Evolutionary conservation across 2,797 vertebrate species (phyloP).

Genomic region (Hapalemur alaotrensis): DNA sequence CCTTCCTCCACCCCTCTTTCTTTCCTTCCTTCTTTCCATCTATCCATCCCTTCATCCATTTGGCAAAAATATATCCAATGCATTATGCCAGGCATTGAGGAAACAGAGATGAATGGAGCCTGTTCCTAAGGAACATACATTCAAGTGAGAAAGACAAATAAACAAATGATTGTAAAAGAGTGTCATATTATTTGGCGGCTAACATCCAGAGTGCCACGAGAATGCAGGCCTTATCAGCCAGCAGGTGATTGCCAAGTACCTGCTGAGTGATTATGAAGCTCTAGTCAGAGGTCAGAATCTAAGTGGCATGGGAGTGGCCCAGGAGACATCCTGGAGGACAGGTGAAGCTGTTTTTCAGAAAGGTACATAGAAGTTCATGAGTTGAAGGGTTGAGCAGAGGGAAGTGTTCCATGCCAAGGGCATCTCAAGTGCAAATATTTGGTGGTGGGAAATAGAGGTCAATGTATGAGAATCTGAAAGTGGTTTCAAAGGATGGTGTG

Average conservation of each 20-base stretch:
- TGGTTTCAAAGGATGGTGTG: neutral
- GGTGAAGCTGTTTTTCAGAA: neutral
- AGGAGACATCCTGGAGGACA: neutral
- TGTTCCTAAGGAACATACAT: neutral
- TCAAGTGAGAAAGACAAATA: neutral
- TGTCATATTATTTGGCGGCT: neutral
- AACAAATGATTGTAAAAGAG: neutral
- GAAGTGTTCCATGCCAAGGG: neutral
- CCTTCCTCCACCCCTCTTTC: accelerated
- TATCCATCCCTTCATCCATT: neutral
- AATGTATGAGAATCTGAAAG: neutral
- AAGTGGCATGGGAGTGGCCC: neutral
- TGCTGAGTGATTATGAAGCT: neutral
- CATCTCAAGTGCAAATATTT: neutral
- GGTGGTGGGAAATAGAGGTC: neutral
- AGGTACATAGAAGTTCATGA: neutral
- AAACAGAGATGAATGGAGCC: neutral
- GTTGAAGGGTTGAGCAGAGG: neutral
- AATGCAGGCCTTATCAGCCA: neutral
- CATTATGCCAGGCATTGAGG: neutral
- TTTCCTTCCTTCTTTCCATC: no score
- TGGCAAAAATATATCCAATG: neutral
- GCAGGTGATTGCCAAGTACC: neutral
- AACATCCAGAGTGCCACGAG: neutral
- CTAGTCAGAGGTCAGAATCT: neutral